These are phyloP conservation scores for Neelides sp. DNA, from an alignment of 1,140 invertebrate species.

Conservation along the genomic window DNA sequence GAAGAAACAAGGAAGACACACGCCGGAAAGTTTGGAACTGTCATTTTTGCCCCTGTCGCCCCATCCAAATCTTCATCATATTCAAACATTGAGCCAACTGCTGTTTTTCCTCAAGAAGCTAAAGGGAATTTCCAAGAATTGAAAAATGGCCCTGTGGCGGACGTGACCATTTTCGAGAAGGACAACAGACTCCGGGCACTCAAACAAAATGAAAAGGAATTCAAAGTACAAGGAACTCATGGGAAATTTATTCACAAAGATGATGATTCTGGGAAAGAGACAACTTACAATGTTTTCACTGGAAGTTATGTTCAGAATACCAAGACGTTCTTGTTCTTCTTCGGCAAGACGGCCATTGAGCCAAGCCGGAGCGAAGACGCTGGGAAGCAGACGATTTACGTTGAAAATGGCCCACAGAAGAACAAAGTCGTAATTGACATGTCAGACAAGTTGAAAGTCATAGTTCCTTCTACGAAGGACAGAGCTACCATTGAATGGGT, in stretches of 20 bases:
- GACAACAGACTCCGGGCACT: constrained; percentile 16
- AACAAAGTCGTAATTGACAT: constrained; percentile 32
- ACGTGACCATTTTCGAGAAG: constrained; percentile 14
- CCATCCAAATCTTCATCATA: neutral
- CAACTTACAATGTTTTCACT: constrained; percentile 34
- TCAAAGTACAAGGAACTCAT: constrained; percentile 33
- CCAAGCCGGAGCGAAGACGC: constrained; percentile 4
- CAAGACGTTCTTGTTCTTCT: constrained; percentile 35
- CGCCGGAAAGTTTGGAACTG: neutral
- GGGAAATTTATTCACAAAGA: constrained; percentile 32
- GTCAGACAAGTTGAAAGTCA: constrained; percentile 31
- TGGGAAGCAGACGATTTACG: constrained; percentile 18
- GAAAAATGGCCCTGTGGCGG: constrained; percentile 14
- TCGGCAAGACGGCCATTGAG: constrained; percentile 32
- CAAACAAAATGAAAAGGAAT: constrained; percentile 28
- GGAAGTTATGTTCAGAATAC: constrained; percentile 33
- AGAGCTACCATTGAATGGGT: constrained; percentile 23
- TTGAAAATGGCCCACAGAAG: constrained; percentile 26
- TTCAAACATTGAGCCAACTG: constrained; percentile 13
- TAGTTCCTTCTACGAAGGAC: constrained; percentile 29
- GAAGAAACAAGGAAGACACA: neutral
- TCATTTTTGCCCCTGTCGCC: neutral
- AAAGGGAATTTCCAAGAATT: constrained; percentile 16
- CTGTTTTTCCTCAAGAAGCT: constrained; percentile 20
- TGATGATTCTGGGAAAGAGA: constrained; percentile 21